Conservation (phyloP, 2,888 invertebrate genomes). For the Luperina testacea region DNA sequence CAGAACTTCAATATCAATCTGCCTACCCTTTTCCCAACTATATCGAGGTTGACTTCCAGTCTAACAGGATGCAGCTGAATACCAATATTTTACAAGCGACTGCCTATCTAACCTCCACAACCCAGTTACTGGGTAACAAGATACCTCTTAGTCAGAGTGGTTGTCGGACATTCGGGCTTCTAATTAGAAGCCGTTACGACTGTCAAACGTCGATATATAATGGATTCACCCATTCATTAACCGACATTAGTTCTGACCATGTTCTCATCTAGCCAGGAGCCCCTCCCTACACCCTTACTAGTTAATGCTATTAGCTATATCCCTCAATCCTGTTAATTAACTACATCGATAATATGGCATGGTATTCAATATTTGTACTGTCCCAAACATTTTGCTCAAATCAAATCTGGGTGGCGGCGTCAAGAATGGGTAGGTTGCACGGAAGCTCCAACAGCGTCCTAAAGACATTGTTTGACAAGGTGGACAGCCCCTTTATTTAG, state of each 20-base stretch:
- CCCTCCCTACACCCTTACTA: background rate
- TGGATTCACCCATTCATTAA: background rate
- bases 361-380: conserved; percentile 8
- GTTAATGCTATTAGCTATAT: background rate
- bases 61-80: no score
- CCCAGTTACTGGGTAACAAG: no score
- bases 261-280: background rate
- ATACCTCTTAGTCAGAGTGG: no score
- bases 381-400: background rate
- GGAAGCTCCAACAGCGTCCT: no score
- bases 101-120: no score
- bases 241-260: background rate
- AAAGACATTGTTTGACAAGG: no score
- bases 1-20: no score
- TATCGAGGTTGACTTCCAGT: no score
- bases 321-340: background rate
- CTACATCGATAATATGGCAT: background rate
- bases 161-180: background rate
- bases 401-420: background rate
- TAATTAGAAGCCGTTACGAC: background rate
- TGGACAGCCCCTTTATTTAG: no score
- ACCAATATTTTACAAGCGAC: no score
- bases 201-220: background rate
- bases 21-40: no score
- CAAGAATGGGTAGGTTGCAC: no score